phyloP scores from a whole-genome alignment of 2,797 vertebrate genomes.

The Coluber constrictor region DNA sequence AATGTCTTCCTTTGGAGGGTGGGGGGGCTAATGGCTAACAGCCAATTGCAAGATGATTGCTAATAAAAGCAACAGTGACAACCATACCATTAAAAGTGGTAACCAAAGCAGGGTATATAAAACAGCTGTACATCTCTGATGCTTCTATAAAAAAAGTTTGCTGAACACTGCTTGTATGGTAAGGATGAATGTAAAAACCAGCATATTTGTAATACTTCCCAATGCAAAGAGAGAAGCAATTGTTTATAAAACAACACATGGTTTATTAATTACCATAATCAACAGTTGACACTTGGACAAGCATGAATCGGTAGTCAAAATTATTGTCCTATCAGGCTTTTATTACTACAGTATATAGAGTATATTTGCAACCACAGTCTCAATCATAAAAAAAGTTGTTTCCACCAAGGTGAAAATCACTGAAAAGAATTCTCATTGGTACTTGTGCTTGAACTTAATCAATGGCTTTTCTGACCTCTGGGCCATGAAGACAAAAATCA shows the following conservation, averaged over 20 bases:
- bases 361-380: background rate
- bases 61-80: background rate
- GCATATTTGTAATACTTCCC: background rate
- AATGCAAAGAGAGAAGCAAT: background rate
- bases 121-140: background rate
- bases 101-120: background rate
- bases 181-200: background rate
- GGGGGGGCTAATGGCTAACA: constrained; percentile 9
- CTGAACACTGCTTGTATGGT: background rate
- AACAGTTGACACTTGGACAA: background rate
- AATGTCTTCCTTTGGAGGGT: constrained; percentile 23
- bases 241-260: background rate
- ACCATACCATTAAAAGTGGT: background rate
- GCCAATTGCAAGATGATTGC: background rate
- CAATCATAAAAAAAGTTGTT: background rate
- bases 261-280: background rate
- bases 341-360: background rate
- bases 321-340: background rate
- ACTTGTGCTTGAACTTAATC: background rate
- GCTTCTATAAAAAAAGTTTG: background rate
- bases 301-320: background rate
- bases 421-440: background rate
- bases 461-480: background rate
- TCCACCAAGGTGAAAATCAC: background rate
- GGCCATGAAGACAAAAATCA: background rate